Evolutionary conservation across 2,797 vertebrate genomes (phyloP).

Genomic region (Crocidura indochinensis): DNA sequence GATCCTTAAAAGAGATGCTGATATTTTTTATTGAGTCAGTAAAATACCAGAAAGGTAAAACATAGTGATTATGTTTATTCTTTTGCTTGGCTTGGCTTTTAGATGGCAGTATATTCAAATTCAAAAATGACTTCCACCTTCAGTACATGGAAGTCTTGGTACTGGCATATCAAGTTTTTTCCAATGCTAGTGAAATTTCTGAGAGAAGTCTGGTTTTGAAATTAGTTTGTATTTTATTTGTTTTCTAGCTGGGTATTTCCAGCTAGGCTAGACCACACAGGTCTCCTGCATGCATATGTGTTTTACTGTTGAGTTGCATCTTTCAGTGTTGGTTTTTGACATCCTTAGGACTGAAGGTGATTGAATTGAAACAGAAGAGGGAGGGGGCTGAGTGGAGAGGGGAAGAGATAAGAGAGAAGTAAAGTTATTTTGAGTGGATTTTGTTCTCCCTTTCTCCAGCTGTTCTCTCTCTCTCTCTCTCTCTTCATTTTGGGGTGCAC

Average conservation of each 20-base stretch:
- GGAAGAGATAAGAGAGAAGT: background rate
- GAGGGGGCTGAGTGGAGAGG: too few relatives aligned
- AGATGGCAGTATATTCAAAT: constrained; percentile 14
- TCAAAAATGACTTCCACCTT: constrained; percentile 21
- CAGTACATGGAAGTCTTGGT: constrained; percentile 6
- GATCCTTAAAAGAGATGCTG: background rate
- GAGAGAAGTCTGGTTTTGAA: too few relatives aligned
- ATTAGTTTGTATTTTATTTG: too few relatives aligned
- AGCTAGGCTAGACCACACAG: too few relatives aligned
- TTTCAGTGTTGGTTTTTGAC: background rate
- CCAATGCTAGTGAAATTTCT: constrained; percentile 2
- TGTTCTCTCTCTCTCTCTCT: background rate
- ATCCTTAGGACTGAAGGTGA: background rate
- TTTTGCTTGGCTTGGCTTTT: constrained; percentile 23
- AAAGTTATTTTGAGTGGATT: constrained; percentile 10
- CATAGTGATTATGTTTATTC: too few relatives aligned
- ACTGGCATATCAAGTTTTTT: constrained; percentile 3
- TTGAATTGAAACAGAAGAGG: too few relatives aligned
- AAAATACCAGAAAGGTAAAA: too few relatives aligned
- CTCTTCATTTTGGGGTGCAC: background rate
- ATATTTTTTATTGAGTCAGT: constrained; percentile 17
- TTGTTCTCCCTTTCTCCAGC: background rate
- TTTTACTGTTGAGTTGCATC: too few relatives aligned
- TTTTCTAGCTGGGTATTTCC: too few relatives aligned
- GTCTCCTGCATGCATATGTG: too few relatives aligned